These are phyloP conservation scores for Plectropomus leopardus DNA, from an alignment of 2,113 vertebrate species.

Conservation along the genomic window DNA sequence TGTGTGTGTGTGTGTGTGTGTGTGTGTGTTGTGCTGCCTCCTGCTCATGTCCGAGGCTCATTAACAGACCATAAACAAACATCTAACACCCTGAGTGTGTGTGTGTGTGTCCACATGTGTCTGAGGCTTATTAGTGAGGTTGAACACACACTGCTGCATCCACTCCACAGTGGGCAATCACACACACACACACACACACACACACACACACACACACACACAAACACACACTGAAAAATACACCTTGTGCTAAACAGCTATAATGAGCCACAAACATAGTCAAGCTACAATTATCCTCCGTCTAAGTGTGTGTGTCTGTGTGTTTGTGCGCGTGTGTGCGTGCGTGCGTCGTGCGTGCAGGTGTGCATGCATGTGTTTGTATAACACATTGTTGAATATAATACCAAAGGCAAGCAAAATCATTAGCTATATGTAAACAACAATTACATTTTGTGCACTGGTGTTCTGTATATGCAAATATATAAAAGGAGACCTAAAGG, in stretches of 20 bases:
- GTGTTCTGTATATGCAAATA: background rate
- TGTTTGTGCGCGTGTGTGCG: background rate
- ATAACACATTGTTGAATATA: background rate
- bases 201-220: background rate
- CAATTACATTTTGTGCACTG: background rate
- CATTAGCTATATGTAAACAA: background rate
- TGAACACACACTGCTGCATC: constrained; percentile 31
- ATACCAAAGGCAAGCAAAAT: background rate
- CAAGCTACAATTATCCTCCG: background rate
- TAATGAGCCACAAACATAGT: constrained; percentile 33
- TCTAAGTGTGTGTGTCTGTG: background rate
- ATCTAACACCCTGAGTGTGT: constrained; percentile 44
- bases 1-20: constrained; percentile 9
- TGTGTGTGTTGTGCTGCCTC: constrained; percentile 22
- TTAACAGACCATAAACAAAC: constrained; percentile 69
- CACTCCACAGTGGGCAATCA: background rate
- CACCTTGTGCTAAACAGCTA: background rate
- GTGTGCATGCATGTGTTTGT: too few species aligned
- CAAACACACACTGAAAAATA: constrained; percentile 9
- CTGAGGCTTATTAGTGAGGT: constrained; percentile 40
- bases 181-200: constrained; percentile 3
- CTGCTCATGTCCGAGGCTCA: constrained; percentile 54
- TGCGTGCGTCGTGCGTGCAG: too few species aligned
- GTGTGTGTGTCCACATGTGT: constrained; percentile 10
- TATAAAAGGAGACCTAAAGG: background rate